These are phyloP conservation scores for Pseudomugil gertrudae DNA, from an alignment of 2,797 vertebrate genomes.

Conservation along the genomic window DNA sequence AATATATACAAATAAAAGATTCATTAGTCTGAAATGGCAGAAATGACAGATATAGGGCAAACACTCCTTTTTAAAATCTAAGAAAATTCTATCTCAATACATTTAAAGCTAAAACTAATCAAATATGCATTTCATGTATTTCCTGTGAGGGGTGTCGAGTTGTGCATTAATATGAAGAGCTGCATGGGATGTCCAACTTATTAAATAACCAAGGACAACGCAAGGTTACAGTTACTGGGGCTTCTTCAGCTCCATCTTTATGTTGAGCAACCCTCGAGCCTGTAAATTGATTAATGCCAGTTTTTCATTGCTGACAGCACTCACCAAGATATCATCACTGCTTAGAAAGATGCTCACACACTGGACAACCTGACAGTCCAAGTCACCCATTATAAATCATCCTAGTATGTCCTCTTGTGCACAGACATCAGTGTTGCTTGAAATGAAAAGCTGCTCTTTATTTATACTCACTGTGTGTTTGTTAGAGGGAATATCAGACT, in stretches of 20 bases:
- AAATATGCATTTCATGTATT: conserved; percentile 18
- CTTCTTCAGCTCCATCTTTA: conserved; percentile 69
- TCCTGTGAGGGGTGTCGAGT: conserved; percentile 10
- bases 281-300: conserved; percentile 80
- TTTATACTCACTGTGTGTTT: conserved; percentile 12
- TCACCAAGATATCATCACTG: conserved; percentile 76
- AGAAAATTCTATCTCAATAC: conserved; percentile 6
- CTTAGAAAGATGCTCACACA: conserved; percentile 66
- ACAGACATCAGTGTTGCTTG: conserved; percentile 12
- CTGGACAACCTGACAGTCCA: conserved; percentile 62
- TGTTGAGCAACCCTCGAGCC: conserved; percentile 72
- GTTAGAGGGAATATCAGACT: conserved; percentile 5
- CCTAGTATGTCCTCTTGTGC: conserved; percentile 27
- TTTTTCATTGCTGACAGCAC: conserved; percentile 75
- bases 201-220: conserved; percentile 64
- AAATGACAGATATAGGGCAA: conserved; percentile 27
- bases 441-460: conserved; percentile 31
- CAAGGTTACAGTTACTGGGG: conserved; percentile 69
- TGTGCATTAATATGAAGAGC: conserved; percentile 23
- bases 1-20: conserved; percentile 56
- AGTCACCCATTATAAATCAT: conserved; percentile 67
- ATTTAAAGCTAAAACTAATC: conserved; percentile 20
- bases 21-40: conserved; percentile 30
- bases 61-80: conserved; percentile 19
- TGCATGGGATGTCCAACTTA: conserved; percentile 36